Evolutionary conservation across 2,888 invertebrate genomes (phyloP).

Genomic region (Tineola bisselliella): DNA sequence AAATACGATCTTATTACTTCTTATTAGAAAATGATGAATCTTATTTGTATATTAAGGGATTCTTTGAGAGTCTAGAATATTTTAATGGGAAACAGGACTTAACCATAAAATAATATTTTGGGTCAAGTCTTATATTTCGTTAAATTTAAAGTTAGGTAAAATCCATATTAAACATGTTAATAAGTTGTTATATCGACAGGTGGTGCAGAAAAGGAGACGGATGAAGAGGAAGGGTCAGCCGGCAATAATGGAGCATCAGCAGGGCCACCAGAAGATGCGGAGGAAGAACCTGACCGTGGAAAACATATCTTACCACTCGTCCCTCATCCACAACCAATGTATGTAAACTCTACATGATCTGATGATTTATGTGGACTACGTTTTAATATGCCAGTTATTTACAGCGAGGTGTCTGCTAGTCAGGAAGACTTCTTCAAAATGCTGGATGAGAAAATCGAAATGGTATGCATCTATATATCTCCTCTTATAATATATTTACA

Average conservation of each 20-base stretch:
- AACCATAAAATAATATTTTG: too few relatives aligned
- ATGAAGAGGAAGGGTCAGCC: slow-evolving; percentile 51
- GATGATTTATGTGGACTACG: slow-evolving; percentile 3
- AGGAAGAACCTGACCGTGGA: slow-evolving; percentile 40
- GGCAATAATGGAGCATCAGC: slow-evolving; percentile 23
- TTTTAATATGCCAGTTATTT: slow-evolving; percentile 32
- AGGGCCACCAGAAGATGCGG: slow-evolving; percentile 32
- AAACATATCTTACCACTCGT: slow-evolving; percentile 53
- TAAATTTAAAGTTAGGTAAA: too few relatives aligned
- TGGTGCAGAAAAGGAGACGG: slow-evolving; percentile 54
- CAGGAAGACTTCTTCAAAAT: slow-evolving; percentile 93
- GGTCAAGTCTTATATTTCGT: too few relatives aligned
- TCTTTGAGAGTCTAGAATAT: too few relatives aligned
- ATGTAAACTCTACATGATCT: not conserved
- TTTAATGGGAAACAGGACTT: too few relatives aligned
- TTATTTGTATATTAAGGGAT: too few relatives aligned
- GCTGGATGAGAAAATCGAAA: slow-evolving; percentile 92
- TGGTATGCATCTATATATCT: slow-evolving; percentile 64
- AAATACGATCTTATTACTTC: not conserved
- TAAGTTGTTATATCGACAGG: slow-evolving; percentile 26
- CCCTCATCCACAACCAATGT: slow-evolving; percentile 44
- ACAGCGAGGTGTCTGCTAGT: slow-evolving; percentile 87
- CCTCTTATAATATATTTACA: not conserved
- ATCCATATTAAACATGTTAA: too few relatives aligned
- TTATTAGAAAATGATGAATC: not conserved